A percentile compares a stretch with the other conserved stretches of the same genome.
phyloP scores from a whole-genome alignment of 2,888 invertebrate species.

The Rotaria socialis region DNA sequence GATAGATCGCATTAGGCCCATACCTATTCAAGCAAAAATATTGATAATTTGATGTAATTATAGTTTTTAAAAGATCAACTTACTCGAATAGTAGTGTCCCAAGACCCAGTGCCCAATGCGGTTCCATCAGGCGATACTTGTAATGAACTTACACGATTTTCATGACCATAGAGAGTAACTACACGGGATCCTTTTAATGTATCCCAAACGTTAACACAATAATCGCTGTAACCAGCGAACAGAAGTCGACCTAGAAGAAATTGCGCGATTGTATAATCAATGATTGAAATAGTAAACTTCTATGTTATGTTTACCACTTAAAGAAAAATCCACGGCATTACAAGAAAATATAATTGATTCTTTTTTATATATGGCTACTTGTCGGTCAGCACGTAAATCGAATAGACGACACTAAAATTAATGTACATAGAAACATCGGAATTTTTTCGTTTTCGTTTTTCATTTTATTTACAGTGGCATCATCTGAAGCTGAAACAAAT shows the following conservation, averaged over 20 bases:
- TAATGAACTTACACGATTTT: slow-evolving; percentile 79
- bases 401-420: slow-evolving; percentile 75
- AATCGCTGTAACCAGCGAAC: slow-evolving; percentile 97
- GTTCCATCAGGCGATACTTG: slow-evolving; percentile 91
- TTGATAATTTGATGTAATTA: too few species aligned
- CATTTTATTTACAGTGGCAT: slow-evolving; percentile 71
- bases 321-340: slow-evolving; percentile 93
- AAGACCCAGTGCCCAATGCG: slow-evolving; percentile 90
- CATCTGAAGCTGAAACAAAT: slow-evolving; percentile 93
- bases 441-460: too few species aligned
- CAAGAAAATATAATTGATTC: slow-evolving; percentile 95
- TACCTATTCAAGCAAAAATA: not conserved
- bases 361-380: slow-evolving; percentile 88
- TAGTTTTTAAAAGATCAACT: not conserved
- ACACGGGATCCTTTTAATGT: slow-evolving; percentile 85
- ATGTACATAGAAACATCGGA: not conserved
- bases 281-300: not conserved
- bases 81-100: slow-evolving; percentile 82
- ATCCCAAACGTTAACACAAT: slow-evolving; percentile 97
- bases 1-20: not conserved
- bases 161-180: slow-evolving; percentile 85
- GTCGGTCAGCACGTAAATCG: slow-evolving; percentile 92
- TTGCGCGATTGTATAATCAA: not conserved
- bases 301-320: slow-evolving; percentile 68
- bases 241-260: slow-evolving; percentile 72